Evolutionary conservation across 2,797 vertebrate species (phyloP).

Genomic region (Setipinna tenuifilis): DNA sequence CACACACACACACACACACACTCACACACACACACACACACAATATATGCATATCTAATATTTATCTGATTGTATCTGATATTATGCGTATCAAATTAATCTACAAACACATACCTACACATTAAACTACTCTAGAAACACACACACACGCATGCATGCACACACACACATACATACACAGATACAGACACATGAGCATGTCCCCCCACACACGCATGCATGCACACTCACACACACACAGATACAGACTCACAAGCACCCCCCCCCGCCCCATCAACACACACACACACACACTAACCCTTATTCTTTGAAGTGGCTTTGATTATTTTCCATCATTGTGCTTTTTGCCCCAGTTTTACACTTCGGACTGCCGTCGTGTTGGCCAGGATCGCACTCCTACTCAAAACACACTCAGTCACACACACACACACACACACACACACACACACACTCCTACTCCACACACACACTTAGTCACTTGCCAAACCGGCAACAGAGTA

Average conservation of each 20-base stretch:
- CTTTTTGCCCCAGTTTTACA: constrained; percentile 56
- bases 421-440: too few species aligned
- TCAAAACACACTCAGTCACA: neutral
- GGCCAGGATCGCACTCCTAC: constrained; percentile 45
- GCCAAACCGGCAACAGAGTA: constrained; percentile 38
- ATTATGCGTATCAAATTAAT: too few species aligned
- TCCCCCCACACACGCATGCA: neutral
- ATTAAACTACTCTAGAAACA: neutral
- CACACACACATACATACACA: neutral
- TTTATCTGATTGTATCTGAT: too few species aligned
- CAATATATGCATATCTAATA: too few species aligned
- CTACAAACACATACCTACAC: neutral
- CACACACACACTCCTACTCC: too few species aligned
- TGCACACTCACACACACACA: neutral
- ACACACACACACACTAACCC: neutral
- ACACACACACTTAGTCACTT: neutral
- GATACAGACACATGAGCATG: neutral
- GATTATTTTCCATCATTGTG: constrained; percentile 45
- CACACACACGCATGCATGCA: neutral
- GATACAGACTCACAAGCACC: too few species aligned
- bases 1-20: neutral
- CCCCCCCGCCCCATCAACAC: neutral
- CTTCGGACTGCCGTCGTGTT: constrained; percentile 49
- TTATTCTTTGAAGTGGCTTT: constrained; percentile 16
- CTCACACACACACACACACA: neutral